Evolutionary conservation across 1,140 invertebrate species (phyloP).

Genomic region (Apolygus lucorum): DNA sequence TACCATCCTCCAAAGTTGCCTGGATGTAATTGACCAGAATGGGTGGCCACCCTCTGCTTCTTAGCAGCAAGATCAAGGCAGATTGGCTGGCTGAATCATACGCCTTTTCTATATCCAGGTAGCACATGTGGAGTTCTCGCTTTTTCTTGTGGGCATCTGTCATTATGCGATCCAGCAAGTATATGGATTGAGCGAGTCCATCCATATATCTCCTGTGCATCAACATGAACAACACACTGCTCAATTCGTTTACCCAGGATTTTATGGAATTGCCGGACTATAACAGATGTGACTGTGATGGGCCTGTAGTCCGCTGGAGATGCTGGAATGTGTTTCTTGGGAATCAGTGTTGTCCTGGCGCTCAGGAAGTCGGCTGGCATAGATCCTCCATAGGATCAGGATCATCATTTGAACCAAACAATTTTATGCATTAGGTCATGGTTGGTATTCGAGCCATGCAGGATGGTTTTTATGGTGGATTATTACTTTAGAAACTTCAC

Average conservation of each 20-base stretch:
- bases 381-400: too few species aligned
- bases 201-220: background rate
- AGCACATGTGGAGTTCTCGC: background rate
- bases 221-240: background rate
- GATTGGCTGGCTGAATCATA: background rate
- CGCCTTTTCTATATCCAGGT: background rate
- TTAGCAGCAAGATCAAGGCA: background rate
- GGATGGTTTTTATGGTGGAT: too few species aligned
- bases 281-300: background rate
- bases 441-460: too few species aligned
- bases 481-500: too few species aligned
- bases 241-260: background rate
- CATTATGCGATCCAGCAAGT: background rate
- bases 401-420: too few species aligned
- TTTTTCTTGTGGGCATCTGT: background rate
- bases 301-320: background rate
- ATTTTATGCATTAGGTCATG: too few species aligned
- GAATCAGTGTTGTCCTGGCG: background rate
- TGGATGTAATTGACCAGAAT: background rate
- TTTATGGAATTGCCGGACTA: background rate
- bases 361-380: background rate
- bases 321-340: background rate
- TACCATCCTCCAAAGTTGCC: background rate
- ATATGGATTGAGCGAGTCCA: background rate
- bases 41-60: background rate